These are phyloP conservation scores for Litoditis marina DNA, from an alignment of 2,888 invertebrate genomes.

Conservation along the genomic window DNA sequence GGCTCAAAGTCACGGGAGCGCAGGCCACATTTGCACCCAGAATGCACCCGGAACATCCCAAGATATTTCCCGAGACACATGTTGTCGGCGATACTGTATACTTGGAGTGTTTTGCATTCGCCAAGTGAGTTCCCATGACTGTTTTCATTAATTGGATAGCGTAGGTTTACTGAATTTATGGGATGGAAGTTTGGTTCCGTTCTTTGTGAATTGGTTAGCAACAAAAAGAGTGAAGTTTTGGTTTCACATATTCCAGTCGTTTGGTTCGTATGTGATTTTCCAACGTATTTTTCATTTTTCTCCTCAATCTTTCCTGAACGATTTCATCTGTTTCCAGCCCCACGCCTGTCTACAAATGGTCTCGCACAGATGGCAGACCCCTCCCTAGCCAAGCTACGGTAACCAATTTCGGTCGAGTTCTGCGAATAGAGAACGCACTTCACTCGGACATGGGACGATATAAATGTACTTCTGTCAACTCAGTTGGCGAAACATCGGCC, in stretches of 20 bases:
- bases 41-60: slow-evolving; percentile 52
- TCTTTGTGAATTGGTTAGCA: no score
- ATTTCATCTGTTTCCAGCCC: slow-evolving; percentile 50
- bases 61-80: slow-evolving; percentile 56
- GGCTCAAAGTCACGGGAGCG: slow-evolving; percentile 29
- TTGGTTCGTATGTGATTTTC: no score
- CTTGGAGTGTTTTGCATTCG: slow-evolving; percentile 61
- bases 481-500: slow-evolving; percentile 44
- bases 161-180: no score
- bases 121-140: slow-evolving; percentile 52
- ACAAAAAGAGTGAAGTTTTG: no score
- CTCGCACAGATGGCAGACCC: slow-evolving; percentile 49
- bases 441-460: slow-evolving; percentile 45
- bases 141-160: background rate
- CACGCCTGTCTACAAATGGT: slow-evolving; percentile 54
- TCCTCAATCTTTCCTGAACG: no score
- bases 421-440: slow-evolving; percentile 51
- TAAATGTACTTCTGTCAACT: slow-evolving; percentile 51
- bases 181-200: no score
- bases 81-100: slow-evolving; percentile 51
- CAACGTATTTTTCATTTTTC: no score
- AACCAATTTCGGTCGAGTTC: slow-evolving; percentile 51
- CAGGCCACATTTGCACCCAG: slow-evolving; percentile 36
- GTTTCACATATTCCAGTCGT: no score
- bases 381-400: slow-evolving; percentile 42